Base-by-base conservation (phyloP, 37 sponge, comb jelly and placozoan genomes). In the Bolinopsis microptera region DNA sequence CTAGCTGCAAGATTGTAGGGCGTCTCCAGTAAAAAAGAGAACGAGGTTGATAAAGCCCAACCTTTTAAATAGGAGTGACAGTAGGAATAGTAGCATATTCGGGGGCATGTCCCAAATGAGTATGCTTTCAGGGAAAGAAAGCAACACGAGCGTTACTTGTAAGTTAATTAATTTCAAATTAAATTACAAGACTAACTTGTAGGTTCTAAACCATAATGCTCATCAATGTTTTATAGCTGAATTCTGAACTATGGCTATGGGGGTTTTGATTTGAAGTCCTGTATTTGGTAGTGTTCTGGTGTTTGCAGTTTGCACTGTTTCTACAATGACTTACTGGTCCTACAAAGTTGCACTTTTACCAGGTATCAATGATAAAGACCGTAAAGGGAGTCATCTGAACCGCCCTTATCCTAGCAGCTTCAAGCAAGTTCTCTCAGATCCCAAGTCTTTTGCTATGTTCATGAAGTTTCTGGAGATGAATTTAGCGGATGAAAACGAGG, bases 381-480 rank as follows among this genome's bases (percentile, higher is more conserved):
- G 61, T 48, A 48, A 13, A 48, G n/a, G n/a, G n/a, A n/a, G n/a
- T n/a, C n/a, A 67, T 22, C 13, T 13, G 68, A 67, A 67, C 18
- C 13, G 21, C 18, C 75, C 31, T 28, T 28, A 28, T 21, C 75
- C 75, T 72, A 30, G 31, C 75, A 72, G 31, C 75, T 72, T 72
- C 75, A 72, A 72, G 26, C 75, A 72, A 28, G 31, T 72, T 3
- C 75, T 72, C 26, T 8, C 31, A 8, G 75, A 72, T n/a, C 31
- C 75, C 13, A 3, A 5, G 2, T 72, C 26, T n/a, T 72, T 72
- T 28, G 31, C 26, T 28, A 24, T 72, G 75, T 72, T 72, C 75
- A 72, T 72, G 75, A 72, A 72, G 75, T 72, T 23, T n/a, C 26
- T 72, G 5, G 26, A n/a, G 31, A n/a, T 72, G 75, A 72, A 72